Base-by-base conservation (phyloP, 1,140 invertebrate genomes). In the Linepithema humile region DNA sequence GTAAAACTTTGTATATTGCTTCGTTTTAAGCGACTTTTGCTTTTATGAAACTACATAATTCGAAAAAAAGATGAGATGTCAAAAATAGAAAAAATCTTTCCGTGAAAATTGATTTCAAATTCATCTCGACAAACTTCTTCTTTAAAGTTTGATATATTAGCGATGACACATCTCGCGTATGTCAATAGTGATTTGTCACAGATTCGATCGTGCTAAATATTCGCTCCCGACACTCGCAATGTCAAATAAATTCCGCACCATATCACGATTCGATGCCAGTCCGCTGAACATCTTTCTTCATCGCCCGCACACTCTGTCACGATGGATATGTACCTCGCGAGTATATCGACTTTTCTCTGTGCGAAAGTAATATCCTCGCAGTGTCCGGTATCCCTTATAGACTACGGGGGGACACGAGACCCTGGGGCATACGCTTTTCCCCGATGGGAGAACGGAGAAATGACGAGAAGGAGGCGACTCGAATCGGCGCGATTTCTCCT, bases 371-470 rank as follows among this genome's bases (percentile, higher is more conserved):
- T 69, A 69, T 78, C 48, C 62, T 64, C 45, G 32, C 48, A 43
- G 55, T 59, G 45, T 57, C 73, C 73, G 64, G 48, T 40, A 70
- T 83, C 45, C 60, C 73, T 45, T 45, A 6, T 15, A 4, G 23
- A 10, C 6, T 29, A 38, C 57, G 45, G 48, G 57, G 57, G 53
- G 72, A 60, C 69, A 17, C 48, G 4, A 1, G 83, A 38, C 62
- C 73, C 84, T 72, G 9, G 29, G 53, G 73, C 84, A 73, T 57
- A 64, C 57, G 85, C 70, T 89, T 86, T 88, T 60, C 75, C 67
- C 43, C 45, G 55, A 20, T 3, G 77, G 57, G 73, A 72, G 62
- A 65, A 50, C 67, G 20, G 20, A 55, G 50, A 72, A 83, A 84
- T 57, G 40, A 60, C 72, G 26, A 65, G 82, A 38, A 26, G 45